phyloP scores from a whole-genome alignment of 2,888 invertebrate species.

The Acanthosoma haemorrhoidale region DNA sequence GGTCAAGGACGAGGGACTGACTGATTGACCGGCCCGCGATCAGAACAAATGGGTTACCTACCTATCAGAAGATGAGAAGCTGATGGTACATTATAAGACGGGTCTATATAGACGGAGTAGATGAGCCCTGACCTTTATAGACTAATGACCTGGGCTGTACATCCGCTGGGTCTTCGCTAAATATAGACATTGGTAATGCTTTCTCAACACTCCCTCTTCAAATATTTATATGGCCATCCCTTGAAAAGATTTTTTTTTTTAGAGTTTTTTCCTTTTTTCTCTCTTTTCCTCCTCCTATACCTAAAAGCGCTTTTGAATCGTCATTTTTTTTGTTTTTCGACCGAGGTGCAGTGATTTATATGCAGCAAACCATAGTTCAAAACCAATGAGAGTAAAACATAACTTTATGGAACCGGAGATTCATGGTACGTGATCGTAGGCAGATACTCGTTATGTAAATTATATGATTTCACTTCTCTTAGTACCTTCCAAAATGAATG shows the following conservation, averaged over 20 bases:
- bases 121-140: conserved; percentile 9
- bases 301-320: conserved; percentile 10
- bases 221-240: conserved; percentile 12
- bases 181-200: conserved; percentile 14
- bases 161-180: conserved; percentile 8
- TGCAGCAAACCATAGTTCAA: background rate
- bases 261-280: background rate
- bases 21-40: too few relatives aligned
- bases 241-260: background rate
- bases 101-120: background rate
- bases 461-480: too few relatives aligned
- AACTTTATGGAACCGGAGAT: background rate
- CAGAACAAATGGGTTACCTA: too few relatives aligned
- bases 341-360: background rate
- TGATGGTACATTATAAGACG: too few relatives aligned
- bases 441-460: too few relatives aligned
- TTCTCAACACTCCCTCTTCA: conserved; percentile 14
- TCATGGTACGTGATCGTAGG: too few relatives aligned
- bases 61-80: too few relatives aligned
- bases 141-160: conserved; percentile 8
- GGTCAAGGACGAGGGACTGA: too few relatives aligned
- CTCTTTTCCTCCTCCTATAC: background rate
- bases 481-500: too few relatives aligned
- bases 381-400: background rate
- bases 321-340: background rate